These are phyloP conservation scores for Pseudorectes ferrugineus DNA, from an alignment of 2,113 vertebrate genomes.

Conservation along the genomic window DNA sequence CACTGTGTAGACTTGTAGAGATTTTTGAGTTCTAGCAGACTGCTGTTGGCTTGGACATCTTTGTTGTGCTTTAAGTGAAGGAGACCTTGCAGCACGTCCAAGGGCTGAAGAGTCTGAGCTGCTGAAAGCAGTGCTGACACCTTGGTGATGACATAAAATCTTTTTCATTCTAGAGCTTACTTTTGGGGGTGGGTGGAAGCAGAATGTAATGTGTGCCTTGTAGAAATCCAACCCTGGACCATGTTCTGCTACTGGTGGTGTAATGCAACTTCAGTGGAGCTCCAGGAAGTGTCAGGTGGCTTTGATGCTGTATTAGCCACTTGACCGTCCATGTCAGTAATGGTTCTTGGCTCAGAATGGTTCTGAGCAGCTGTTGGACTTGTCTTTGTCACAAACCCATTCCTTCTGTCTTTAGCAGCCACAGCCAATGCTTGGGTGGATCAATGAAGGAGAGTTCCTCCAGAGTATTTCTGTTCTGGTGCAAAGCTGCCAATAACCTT, in stretches of 20 bases:
- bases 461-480: neutral
- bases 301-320: neutral
- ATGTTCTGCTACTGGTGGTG: neutral
- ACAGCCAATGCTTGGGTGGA: neutral
- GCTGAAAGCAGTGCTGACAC: neutral
- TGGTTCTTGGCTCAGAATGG: neutral
- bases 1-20: neutral
- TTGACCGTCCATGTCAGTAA: neutral
- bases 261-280: neutral
- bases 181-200: neutral
- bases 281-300: neutral
- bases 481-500: neutral
- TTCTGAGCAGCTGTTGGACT: neutral
- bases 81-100: neutral
- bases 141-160: neutral
- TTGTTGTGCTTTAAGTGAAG: neutral
- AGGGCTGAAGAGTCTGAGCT: neutral
- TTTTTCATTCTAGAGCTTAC: neutral
- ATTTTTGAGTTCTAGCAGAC: neutral
- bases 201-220: neutral
- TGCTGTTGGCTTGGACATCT: neutral
- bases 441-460: neutral
- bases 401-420: neutral
- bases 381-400: neutral
- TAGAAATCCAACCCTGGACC: neutral